Conservation (phyloP, 2,797 vertebrate genomes). For the Enteromius thamalakanensis region DNA sequence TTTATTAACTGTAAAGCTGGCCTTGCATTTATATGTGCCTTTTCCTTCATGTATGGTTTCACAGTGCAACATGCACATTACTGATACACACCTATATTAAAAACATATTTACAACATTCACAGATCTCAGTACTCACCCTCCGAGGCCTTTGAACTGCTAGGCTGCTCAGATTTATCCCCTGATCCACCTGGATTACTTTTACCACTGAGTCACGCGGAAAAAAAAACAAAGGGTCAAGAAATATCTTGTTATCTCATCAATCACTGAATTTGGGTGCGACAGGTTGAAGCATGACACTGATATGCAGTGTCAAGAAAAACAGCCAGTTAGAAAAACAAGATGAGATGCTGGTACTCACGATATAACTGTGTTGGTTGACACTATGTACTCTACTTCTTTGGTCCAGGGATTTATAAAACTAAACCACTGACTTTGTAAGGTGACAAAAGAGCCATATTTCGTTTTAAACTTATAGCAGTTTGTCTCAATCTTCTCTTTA, state of each 20-base stretch:
- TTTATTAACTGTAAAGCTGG: neutral
- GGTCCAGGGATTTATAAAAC: constrained; percentile 98
- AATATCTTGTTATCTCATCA: constrained; percentile 24
- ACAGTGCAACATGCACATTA: neutral
- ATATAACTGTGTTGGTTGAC: constrained; percentile 93
- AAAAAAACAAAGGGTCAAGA: neutral
- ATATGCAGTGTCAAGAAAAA: neutral
- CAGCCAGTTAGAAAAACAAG: neutral
- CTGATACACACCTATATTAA: neutral
- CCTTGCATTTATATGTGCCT: neutral
- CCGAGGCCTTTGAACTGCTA: constrained; percentile 72
- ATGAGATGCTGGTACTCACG: constrained; percentile 82
- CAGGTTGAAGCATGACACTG: neutral
- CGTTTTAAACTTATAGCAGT: constrained; percentile 93
- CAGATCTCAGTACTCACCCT: constrained; percentile 67
- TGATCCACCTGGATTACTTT: constrained; percentile 67
- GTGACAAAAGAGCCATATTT: constrained; percentile 92
- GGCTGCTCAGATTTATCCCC: constrained; percentile 72
- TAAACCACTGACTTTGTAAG: constrained; percentile 95
- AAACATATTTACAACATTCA: constrained; percentile 10
- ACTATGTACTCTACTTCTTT: constrained; percentile 98
- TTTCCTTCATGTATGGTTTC: neutral
- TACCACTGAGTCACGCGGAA: constrained; percentile 55
- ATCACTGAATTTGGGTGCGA: neutral
- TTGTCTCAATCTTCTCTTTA: constrained; percentile 93